Evolutionary conservation across 2,797 vertebrate species (phyloP).

Genomic region (Chelmon rostratus): DNA sequence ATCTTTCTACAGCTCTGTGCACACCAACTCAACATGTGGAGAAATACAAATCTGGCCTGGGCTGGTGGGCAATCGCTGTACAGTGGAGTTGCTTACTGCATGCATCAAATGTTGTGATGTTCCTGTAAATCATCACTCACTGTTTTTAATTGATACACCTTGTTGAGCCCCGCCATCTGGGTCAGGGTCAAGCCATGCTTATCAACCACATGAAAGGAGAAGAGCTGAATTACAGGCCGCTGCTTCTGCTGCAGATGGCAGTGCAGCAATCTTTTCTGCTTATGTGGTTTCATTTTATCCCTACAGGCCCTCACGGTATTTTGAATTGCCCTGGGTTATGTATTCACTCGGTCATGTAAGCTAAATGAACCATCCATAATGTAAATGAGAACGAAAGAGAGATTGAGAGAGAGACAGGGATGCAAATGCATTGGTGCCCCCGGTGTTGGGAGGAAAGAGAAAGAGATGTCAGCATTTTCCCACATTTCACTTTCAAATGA

Average conservation of each 20-base stretch:
- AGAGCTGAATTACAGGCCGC: slow-evolving; percentile 44
- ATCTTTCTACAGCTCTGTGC: background rate
- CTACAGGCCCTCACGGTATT: slow-evolving; percentile 70
- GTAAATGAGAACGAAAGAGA: slow-evolving; percentile 79
- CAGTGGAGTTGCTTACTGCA: slow-evolving; percentile 34
- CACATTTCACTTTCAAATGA: slow-evolving; percentile 81
- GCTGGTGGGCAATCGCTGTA: slow-evolving; percentile 9
- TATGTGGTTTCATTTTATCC: slow-evolving; percentile 67
- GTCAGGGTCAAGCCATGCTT: slow-evolving; percentile 40
- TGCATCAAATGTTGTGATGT: background rate
- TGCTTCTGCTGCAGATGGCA: slow-evolving; percentile 62
- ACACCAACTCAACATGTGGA: too few species aligned
- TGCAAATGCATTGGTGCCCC: slow-evolving; percentile 74
- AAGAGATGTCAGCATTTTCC: slow-evolving; percentile 78
- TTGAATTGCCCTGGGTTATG: slow-evolving; percentile 81
- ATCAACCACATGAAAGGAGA: slow-evolving; percentile 53
- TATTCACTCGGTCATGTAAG: slow-evolving; percentile 83
- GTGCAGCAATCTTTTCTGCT: slow-evolving; percentile 75
- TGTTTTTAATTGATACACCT: slow-evolving; percentile 27
- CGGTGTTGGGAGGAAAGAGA: slow-evolving; percentile 73
- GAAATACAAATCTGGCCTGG: slow-evolving; percentile 6
- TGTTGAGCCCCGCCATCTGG: slow-evolving; percentile 27
- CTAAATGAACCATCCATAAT: slow-evolving; percentile 87
- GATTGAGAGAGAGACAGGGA: slow-evolving; percentile 72
- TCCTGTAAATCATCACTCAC: slow-evolving; percentile 34